Evolutionary conservation across 2,113 vertebrate species (phyloP).

Genomic region (Chauna torquata): DNA sequence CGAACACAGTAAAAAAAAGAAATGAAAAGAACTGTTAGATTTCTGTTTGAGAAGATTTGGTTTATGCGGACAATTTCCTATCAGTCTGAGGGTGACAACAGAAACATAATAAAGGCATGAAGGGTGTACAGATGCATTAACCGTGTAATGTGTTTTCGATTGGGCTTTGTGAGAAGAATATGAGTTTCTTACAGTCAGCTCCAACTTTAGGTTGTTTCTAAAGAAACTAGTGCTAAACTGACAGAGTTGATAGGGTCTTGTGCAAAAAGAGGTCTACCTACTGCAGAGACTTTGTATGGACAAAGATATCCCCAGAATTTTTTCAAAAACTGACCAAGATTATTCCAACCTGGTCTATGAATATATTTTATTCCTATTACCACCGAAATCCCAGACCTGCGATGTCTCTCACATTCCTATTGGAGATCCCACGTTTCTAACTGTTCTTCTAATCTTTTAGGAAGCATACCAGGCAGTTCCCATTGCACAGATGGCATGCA

Average conservation of each 20-base stretch:
- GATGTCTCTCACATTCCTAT: neutral
- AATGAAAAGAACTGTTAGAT: neutral
- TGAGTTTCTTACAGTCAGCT: constrained; percentile 3
- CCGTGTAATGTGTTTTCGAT: constrained; percentile 13
- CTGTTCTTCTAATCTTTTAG: neutral
- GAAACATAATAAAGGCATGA: constrained; percentile 12
- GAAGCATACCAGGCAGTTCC: constrained; percentile 18
- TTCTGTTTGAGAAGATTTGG: neutral
- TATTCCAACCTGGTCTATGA: neutral
- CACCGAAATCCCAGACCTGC: neutral
- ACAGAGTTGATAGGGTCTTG: neutral
- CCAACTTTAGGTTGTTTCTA: constrained; percentile 29
- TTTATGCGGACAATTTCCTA: constrained; percentile 36
- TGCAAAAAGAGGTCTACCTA: constrained; percentile 2
- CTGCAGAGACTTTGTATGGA: neutral
- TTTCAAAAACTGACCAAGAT: neutral
- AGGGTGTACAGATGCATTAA: constrained; percentile 37
- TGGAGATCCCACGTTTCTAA: constrained; percentile 42
- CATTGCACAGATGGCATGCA: constrained; percentile 36
- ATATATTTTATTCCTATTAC: neutral
- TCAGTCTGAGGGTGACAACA: constrained; percentile 31
- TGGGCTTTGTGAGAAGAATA: constrained; percentile 17
- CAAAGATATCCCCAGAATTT: neutral
- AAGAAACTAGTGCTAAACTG: neutral
- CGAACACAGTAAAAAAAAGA: neutral